Evolutionary conservation across 2,888 invertebrate species (phyloP).

Genomic region (Disparrhopalites patrizii): DNA sequence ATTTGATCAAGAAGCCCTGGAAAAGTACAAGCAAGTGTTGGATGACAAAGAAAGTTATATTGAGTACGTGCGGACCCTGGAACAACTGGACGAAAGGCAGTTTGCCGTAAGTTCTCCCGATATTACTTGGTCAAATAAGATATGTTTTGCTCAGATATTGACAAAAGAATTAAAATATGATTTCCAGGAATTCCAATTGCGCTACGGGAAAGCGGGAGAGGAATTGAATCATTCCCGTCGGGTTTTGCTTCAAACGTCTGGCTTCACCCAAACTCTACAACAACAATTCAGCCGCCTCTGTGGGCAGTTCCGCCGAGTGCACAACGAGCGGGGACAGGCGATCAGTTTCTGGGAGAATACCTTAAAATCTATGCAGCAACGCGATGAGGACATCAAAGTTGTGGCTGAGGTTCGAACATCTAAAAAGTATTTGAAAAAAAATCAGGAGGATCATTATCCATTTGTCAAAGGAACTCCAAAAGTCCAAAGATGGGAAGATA

Average conservation of each 20-base stretch:
- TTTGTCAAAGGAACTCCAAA: too few relatives aligned
- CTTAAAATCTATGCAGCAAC: constrained; percentile 32
- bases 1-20: constrained; percentile 42
- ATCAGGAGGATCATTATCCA: too few relatives aligned
- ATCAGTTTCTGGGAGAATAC: constrained; percentile 42
- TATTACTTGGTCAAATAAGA: background rate
- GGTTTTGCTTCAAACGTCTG: constrained; percentile 27
- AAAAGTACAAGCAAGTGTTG: constrained; percentile 33
- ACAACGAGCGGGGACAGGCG: constrained; percentile 38
- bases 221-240: constrained; percentile 18
- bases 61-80: constrained; percentile 34
- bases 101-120: background rate
- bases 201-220: constrained; percentile 32
- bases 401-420: constrained; percentile 43
- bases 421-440: too few relatives aligned
- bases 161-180: background rate
- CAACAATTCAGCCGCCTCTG: constrained; percentile 34
- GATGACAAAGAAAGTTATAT: constrained; percentile 42
- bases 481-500: too few relatives aligned
- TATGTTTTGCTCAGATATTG: constrained; percentile 2
- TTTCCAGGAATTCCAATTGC: constrained; percentile 37
- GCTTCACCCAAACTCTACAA: constrained; percentile 32
- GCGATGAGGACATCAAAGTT: constrained; percentile 40
- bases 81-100: constrained; percentile 34
- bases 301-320: constrained; percentile 36